phyloP scores from a whole-genome alignment of 1,140 invertebrate genomes.

The Drosophila kurseongensis region DNA sequence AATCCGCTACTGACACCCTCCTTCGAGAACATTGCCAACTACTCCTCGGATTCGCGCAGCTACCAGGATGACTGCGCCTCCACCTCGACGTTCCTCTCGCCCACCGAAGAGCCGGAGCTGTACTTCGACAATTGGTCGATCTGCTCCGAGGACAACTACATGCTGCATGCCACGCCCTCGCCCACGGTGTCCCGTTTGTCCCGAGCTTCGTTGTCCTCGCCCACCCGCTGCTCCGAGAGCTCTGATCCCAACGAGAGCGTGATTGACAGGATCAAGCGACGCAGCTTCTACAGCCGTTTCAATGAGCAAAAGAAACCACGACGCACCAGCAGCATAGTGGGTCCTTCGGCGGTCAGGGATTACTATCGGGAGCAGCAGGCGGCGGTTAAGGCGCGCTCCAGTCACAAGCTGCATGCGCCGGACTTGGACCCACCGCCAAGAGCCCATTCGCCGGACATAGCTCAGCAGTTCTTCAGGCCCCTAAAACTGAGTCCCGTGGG shows the following conservation, averaged over 20 bases:
- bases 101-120: conserved; percentile 86
- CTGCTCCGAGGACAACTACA: conserved; percentile 86
- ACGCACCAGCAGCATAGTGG: conserved; percentile 87
- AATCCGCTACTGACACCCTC: conserved; percentile 77
- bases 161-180: conserved; percentile 76
- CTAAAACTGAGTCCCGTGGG: conserved; percentile 78
- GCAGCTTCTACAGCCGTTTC: conserved; percentile 95
- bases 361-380: conserved; percentile 80
- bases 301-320: conserved; percentile 91
- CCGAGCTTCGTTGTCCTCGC: conserved; percentile 80
- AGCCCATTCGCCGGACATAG: conserved; percentile 73
- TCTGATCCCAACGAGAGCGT: conserved; percentile 88
- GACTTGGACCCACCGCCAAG: conserved; percentile 42
- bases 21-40: conserved; percentile 82
- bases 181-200: conserved; percentile 86
- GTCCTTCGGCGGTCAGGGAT: conserved; percentile 84
- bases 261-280: conserved; percentile 93
- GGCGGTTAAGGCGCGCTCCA: conserved; percentile 72
- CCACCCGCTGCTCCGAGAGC: conserved; percentile 75
- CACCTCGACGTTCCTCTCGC: conserved; percentile 86
- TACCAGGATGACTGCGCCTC: conserved; percentile 82
- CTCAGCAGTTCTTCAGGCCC: conserved; percentile 78
- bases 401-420: conserved; percentile 52
- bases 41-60: conserved; percentile 82
- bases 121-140: conserved; percentile 90